Conservation (phyloP, 2,888 invertebrate genomes). For the Glyphotaelius pellucidus region DNA sequence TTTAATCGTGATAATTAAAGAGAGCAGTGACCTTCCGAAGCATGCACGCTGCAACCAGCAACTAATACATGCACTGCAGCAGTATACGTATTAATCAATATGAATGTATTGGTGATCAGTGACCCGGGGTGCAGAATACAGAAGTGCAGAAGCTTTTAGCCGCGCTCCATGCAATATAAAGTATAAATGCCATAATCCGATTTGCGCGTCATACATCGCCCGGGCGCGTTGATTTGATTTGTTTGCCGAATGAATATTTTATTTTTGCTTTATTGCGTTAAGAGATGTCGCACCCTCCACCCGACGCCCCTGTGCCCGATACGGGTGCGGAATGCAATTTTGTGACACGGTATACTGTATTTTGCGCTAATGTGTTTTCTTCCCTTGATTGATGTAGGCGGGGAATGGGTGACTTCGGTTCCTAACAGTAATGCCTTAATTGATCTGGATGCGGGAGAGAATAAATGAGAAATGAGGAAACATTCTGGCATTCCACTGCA, state of each 20-base stretch:
- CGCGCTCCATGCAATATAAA: slow-evolving; percentile 60
- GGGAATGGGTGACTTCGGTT: slow-evolving; percentile 53
- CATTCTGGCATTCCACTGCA: not conserved
- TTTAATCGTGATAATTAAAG: not conserved
- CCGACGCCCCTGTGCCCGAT: slow-evolving; percentile 12
- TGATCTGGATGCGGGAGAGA: slow-evolving; percentile 50
- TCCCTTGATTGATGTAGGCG: slow-evolving; percentile 58
- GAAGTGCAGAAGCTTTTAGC: slow-evolving; percentile 61
- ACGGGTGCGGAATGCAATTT: slow-evolving; percentile 59
- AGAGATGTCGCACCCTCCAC: slow-evolving; percentile 41
- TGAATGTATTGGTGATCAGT: slow-evolving; percentile 61
- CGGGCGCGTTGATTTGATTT: slow-evolving; percentile 76
- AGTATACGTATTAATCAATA: slow-evolving; percentile 64
- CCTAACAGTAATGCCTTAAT: slow-evolving; percentile 53
- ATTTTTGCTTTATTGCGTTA: slow-evolving; percentile 74
- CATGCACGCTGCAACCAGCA: not conserved
- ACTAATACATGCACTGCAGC: slow-evolving; percentile 55
- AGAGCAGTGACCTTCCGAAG: not conserved
- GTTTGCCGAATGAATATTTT: slow-evolving; percentile 78
- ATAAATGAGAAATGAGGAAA: slow-evolving; percentile 34
- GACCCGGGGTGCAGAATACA: slow-evolving; percentile 51
- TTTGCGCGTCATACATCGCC: slow-evolving; percentile 65
- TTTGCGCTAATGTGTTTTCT: slow-evolving; percentile 58
- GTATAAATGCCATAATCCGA: slow-evolving; percentile 66
- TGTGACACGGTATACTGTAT: slow-evolving; percentile 57